Conservation (phyloP, 2,797 vertebrate genomes). For the Syngnathus acus region DNA sequence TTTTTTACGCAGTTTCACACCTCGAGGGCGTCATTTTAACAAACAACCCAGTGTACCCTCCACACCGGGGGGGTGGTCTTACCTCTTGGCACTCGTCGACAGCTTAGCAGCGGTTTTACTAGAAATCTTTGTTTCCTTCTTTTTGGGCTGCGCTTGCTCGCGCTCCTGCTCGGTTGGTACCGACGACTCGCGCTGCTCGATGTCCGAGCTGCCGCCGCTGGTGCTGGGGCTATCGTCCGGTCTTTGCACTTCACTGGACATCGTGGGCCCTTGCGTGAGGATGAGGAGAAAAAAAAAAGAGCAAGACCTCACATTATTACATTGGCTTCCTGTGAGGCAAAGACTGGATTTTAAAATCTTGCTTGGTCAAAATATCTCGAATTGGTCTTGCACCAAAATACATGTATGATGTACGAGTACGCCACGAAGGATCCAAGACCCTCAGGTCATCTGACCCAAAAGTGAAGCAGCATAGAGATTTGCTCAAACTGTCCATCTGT, state of each 20-base stretch:
- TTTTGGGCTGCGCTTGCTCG: constrained; percentile 92
- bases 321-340: too few species aligned
- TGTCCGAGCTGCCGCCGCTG: constrained; percentile 96
- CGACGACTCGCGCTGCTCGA: constrained; percentile 88
- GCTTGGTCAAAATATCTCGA: too few species aligned
- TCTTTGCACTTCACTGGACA: constrained; percentile 97
- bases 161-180: constrained; percentile 88
- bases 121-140: constrained; percentile 98
- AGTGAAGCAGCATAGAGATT: too few species aligned
- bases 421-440: too few species aligned
- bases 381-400: too few species aligned
- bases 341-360: too few species aligned
- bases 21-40: constrained; percentile 28
- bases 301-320: too few species aligned
- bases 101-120: constrained; percentile 98
- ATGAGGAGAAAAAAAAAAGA: neutral
- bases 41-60: constrained; percentile 38
- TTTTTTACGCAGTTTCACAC: constrained; percentile 38
- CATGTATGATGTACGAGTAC: too few species aligned
- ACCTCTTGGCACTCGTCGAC: constrained; percentile 99
- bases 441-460: too few species aligned
- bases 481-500: too few species aligned
- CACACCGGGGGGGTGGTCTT: constrained; percentile 21
- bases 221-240: constrained; percentile 97
- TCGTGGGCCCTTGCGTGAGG: constrained; percentile 72